Conservation (phyloP, 2,797 vertebrate species). For the Crocodylus rhombifer region DNA sequence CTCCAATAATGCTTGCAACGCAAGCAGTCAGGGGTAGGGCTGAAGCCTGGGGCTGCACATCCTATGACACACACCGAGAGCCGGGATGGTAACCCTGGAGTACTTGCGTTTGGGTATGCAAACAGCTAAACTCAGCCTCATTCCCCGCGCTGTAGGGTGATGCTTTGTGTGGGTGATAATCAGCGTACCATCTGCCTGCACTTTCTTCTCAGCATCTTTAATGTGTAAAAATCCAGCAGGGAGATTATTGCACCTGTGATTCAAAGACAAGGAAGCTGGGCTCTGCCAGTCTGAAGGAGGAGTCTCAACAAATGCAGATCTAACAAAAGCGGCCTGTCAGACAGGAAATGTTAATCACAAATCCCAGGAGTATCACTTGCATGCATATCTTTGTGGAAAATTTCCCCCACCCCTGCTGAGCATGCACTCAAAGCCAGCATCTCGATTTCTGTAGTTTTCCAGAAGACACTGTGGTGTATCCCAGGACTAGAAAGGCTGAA, state of each 20-base stretch:
- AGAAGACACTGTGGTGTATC: conserved; percentile 37
- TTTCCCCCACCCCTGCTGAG: background rate
- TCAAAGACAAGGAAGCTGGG: background rate
- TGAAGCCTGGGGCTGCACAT: background rate
- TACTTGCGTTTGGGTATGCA: no score
- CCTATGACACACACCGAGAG: background rate
- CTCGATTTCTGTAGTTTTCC: conserved; percentile 35
- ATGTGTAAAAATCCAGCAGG: background rate
- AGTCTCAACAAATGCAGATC: background rate
- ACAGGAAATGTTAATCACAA: conserved; percentile 20
- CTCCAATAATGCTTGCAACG: background rate
- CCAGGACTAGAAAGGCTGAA: background rate
- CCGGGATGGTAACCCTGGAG: background rate
- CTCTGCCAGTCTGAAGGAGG: background rate
- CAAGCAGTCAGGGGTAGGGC: background rate
- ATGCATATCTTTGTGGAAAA: conserved; percentile 20
- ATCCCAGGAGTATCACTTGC: conserved; percentile 11
- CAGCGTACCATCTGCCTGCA: background rate
- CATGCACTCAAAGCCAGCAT: conserved; percentile 34
- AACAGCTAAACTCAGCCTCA: background rate
- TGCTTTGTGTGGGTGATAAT: background rate
- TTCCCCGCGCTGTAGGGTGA: background rate
- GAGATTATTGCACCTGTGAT: background rate
- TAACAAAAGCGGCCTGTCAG: background rate
- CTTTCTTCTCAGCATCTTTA: background rate